Base-by-base conservation (phyloP, 1,140 invertebrate species). In the Apis laboriosa region DNA sequence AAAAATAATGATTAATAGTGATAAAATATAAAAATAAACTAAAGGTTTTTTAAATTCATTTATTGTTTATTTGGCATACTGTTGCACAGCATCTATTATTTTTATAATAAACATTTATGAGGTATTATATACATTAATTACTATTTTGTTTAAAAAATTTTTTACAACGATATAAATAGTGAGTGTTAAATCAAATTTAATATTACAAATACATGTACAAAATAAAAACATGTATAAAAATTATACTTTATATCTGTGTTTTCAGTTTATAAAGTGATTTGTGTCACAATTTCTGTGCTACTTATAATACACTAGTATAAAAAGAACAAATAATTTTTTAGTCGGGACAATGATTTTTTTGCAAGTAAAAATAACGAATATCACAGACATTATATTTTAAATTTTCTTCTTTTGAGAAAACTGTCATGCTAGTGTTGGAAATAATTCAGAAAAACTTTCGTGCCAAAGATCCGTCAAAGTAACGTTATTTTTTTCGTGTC, bases 381-480 rank as follows among this genome's bases (percentile, higher is more conserved):
- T 78, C 77, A 78, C 77, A 78, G 77, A 78, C n/a, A 60, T 8
- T 43, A 3, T 43, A 58, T 51, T 24, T 78, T n/a, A 5, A 15
- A 15, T n/a, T 34, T 67, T 24, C 28, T 13, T 61, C 0, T 43
- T 28, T 43, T 28, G 43, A n/a, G 21, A 66, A 49, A 80, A 86
- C 34, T 80, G 72, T 93, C 94, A 96, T 43, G 94, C 94, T 80
- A 96, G 89, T 81, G 93, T 94, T 2, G 96, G 96, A 90, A 96
- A 96, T 77, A 96, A 90, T 92, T 96, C 95, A 53, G 95, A 95
- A 88, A 96, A 95, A 75, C 95, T 95, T 89, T 96, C 95, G 79
- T 95, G 95, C 95, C 95, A 96, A 85, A 95, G 93, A 90, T 96
- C 95, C 84, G 94, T 92, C 72, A 96, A 90, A 82, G 94, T 92